Conservation (phyloP, 1,140 invertebrate genomes). For the Drosophila arawakana region DNA sequence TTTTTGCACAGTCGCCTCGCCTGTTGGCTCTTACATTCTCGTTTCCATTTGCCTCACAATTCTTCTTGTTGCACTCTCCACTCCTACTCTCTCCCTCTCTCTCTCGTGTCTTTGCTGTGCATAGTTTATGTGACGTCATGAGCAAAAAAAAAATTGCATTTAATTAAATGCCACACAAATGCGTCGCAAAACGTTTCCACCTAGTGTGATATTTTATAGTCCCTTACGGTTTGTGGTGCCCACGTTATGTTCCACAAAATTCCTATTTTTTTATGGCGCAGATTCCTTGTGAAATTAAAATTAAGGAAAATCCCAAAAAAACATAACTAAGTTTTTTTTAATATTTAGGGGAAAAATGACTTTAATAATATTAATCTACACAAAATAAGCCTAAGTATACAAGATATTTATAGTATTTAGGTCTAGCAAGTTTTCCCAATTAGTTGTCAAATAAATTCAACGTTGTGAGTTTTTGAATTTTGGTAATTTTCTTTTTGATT, state of each 20-base stretch:
- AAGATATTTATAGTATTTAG: no score
- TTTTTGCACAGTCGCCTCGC: constrained; percentile 61
- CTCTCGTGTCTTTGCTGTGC: constrained; percentile 35
- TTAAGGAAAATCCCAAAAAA: no score
- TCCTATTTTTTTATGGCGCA: not conserved
- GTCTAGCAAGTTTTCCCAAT: no score
- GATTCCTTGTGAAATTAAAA: no score
- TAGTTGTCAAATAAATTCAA: no score
- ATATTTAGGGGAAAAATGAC: no score
- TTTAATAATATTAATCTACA: no score
- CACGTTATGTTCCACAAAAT: not conserved
- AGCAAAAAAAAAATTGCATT: constrained; percentile 62
- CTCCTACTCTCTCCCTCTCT: no score
- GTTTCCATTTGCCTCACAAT: constrained; percentile 51
- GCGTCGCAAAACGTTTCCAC: constrained; percentile 68
- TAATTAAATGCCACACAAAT: constrained; percentile 81
- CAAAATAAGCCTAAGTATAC: no score
- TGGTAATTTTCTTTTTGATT: no score
- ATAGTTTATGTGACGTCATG: constrained; percentile 75
- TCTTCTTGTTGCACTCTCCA: not conserved
- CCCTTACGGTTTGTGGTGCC: constrained; percentile 1
- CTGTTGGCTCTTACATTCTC: constrained; percentile 33
- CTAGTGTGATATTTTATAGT: constrained; percentile 66
- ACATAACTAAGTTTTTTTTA: no score
- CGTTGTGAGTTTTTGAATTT: no score